These are phyloP conservation scores for Acrobasis consociella DNA, from an alignment of 2,888 invertebrate genomes.

Conservation along the genomic window DNA sequence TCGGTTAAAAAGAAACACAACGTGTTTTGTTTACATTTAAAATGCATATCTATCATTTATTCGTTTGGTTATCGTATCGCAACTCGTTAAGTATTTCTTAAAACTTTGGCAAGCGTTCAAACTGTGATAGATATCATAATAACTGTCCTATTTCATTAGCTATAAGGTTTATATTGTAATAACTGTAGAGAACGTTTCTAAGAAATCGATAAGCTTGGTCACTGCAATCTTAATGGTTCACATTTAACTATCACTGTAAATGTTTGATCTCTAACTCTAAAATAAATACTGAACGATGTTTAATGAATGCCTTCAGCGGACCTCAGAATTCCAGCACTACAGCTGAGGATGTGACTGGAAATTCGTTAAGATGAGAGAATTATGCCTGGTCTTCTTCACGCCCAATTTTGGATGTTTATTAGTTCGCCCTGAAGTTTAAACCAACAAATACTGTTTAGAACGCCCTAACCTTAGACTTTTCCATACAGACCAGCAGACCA, in stretches of 20 bases:
- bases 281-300: too few species aligned
- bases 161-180: constrained; percentile 5
- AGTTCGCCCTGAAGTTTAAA: too few species aligned
- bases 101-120: background rate
- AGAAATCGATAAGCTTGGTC: constrained; percentile 10
- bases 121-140: background rate
- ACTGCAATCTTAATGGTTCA: background rate
- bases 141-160: background rate
- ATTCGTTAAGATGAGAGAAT: too few species aligned
- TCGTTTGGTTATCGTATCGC: constrained; percentile 9
- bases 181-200: background rate
- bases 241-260: background rate
- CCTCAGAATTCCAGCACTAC: too few species aligned
- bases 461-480: too few species aligned
- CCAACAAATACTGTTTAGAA: too few species aligned
- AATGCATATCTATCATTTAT: background rate
- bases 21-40: constrained; percentile 3
- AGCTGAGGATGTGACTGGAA: too few species aligned
- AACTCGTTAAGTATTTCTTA: constrained; percentile 5
- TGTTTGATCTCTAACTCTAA: background rate
- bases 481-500: too few species aligned
- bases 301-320: too few species aligned
- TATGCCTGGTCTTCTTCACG: too few species aligned
- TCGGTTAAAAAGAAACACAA: too few species aligned
- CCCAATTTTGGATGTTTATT: too few species aligned